These are phyloP conservation scores for Oryzias woworae DNA, from an alignment of 2,113 vertebrate genomes.

Conservation along the genomic window DNA sequence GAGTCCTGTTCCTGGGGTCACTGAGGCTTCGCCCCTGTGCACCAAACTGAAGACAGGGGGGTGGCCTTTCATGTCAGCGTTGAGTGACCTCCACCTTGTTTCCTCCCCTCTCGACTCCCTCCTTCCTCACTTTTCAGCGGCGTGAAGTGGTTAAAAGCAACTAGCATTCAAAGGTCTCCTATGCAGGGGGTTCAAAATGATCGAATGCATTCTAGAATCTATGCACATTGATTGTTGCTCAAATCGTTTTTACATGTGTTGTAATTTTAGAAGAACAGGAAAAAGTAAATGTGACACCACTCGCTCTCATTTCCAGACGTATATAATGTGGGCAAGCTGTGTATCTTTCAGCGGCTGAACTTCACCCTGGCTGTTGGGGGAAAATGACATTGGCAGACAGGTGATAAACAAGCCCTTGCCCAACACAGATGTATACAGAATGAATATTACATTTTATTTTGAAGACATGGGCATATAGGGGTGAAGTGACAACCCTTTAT, in stretches of 20 bases:
- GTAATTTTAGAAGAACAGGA: conserved; percentile 16
- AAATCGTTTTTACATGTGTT: background rate
- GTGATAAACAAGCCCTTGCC: conserved; percentile 57
- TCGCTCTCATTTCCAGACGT: conserved; percentile 57
- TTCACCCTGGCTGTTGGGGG: conserved; percentile 36
- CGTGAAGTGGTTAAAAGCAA: conserved; percentile 21
- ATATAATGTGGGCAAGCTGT: conserved; percentile 42
- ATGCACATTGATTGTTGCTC: background rate
- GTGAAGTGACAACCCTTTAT: conserved; percentile 30
- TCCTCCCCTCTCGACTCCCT: conserved; percentile 25
- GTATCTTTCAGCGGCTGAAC: conserved; percentile 42
- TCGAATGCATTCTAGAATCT: conserved; percentile 24
- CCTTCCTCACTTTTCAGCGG: conserved; percentile 11
- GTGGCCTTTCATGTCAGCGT: conserved; percentile 53
- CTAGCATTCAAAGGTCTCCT: conserved; percentile 34
- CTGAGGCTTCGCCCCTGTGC: conserved; percentile 34
- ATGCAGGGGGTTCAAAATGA: conserved; percentile 36
- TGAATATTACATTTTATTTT: conserved; percentile 56
- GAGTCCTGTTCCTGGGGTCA: conserved; percentile 55
- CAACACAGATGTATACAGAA: conserved; percentile 54
- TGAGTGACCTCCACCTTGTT: conserved; percentile 47
- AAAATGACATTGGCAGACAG: conserved; percentile 32
- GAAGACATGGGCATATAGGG: conserved; percentile 21
- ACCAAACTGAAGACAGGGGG: conserved; percentile 47
- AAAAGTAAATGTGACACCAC: conserved; percentile 22